Evolutionary conservation across 2,113 vertebrate species (phyloP).

Genomic region (Tachuris rubrigastra): DNA sequence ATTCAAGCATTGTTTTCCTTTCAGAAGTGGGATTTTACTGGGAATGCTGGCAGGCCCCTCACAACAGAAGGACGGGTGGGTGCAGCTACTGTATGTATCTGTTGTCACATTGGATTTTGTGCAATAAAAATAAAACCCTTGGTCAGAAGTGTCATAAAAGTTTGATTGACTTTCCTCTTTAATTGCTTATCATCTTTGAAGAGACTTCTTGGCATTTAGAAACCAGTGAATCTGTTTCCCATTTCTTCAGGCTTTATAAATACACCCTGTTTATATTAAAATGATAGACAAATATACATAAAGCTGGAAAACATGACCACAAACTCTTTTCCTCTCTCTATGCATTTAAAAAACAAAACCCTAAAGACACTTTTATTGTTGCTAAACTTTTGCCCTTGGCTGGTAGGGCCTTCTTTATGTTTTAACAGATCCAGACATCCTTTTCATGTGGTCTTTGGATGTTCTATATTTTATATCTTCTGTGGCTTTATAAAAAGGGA

Average conservation of each 20-base stretch:
- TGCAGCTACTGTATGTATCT: constrained; percentile 66
- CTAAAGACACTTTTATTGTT: constrained; percentile 66
- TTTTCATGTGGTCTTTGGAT: constrained; percentile 66
- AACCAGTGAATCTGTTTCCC: constrained; percentile 75
- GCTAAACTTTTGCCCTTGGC: constrained; percentile 68
- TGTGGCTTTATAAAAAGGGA: constrained; percentile 58
- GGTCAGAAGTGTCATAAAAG: constrained; percentile 75
- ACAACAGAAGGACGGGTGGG: constrained; percentile 66
- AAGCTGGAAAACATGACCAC: constrained; percentile 77
- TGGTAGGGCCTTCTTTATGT: constrained; percentile 48
- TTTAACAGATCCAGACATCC: constrained; percentile 52
- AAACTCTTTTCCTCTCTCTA: constrained; percentile 66
- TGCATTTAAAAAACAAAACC: background rate
- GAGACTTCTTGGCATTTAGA: constrained; percentile 72
- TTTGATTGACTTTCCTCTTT: constrained; percentile 71
- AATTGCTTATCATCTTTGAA: constrained; percentile 77
- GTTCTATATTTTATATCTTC: constrained; percentile 63
- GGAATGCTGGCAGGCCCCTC: constrained; percentile 65
- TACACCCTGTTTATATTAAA: constrained; percentile 78
- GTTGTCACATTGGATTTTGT: constrained; percentile 67
- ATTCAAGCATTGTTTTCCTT: constrained; percentile 57
- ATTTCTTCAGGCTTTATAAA: constrained; percentile 78
- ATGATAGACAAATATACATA: constrained; percentile 77
- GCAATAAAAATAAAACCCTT: constrained; percentile 78
- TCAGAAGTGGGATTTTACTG: constrained; percentile 58